Conservation (phyloP, 2,888 invertebrate species). For the Geophilus truncorum region DNA sequence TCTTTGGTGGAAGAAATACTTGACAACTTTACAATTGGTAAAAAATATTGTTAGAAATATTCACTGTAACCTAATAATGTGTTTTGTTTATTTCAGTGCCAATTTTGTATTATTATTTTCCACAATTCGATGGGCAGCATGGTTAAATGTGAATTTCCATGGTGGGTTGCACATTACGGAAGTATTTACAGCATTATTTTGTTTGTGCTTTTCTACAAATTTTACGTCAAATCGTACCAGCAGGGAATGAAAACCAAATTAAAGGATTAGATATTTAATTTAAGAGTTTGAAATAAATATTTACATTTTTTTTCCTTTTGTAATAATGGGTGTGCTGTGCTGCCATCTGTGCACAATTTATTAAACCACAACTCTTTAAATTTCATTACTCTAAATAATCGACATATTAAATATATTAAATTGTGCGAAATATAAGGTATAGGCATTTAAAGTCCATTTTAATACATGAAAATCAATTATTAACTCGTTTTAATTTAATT, state of each 20-base stretch:
- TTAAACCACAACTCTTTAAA: background rate
- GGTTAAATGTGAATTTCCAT: background rate
- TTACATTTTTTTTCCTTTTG: too few species aligned
- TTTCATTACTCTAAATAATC: background rate
- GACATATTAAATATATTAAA: too few species aligned
- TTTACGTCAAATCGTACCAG: background rate
- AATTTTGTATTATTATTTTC: background rate
- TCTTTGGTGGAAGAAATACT: slow-evolving; percentile 8
- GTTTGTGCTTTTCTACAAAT: background rate
- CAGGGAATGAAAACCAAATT: too few species aligned
- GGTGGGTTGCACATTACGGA: background rate
- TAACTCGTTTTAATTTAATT: too few species aligned
- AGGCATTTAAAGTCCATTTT: too few species aligned
- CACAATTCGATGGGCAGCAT: background rate
- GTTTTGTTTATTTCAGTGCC: background rate
- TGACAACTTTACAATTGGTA: slow-evolving; percentile 25
- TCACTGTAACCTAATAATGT: background rate
- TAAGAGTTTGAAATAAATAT: too few species aligned
- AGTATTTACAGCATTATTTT: background rate
- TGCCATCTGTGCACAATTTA: background rate
- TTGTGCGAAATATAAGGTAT: too few species aligned
- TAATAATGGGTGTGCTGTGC: background rate
- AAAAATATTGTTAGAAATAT: background rate
- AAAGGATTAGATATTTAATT: too few species aligned
- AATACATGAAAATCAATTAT: too few species aligned